phyloP scores from a whole-genome alignment of 2,113 vertebrate genomes.

The Falcunculus frontatus region DNA sequence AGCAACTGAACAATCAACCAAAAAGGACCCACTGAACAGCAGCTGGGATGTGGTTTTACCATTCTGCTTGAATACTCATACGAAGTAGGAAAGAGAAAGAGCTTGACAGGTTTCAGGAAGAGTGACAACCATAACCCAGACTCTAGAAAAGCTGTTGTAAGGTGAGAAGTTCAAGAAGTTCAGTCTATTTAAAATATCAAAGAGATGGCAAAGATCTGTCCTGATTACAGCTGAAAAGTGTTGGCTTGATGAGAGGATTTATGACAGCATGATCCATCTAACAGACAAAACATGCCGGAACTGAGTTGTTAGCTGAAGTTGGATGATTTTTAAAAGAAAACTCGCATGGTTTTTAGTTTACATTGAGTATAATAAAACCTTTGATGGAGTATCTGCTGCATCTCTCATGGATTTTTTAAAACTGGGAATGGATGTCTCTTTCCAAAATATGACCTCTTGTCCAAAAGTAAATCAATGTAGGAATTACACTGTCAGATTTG shows the following conservation, averaged over 20 bases:
- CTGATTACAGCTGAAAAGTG: neutral
- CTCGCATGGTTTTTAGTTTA: neutral
- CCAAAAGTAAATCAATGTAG: neutral
- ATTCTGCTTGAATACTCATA: neutral
- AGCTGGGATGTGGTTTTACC: neutral
- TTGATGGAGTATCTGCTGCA: slow-evolving; percentile 19
- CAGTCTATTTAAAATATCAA: neutral
- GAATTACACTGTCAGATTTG: neutral
- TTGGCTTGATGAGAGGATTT: slow-evolving; percentile 24
- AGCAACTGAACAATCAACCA: neutral
- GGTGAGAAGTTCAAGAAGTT: neutral
- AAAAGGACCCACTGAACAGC: neutral
- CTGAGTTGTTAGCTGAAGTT: neutral
- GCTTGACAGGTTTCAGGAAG: neutral
- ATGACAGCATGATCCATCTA: slow-evolving; percentile 20
- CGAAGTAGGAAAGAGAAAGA: neutral
- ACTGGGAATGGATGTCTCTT: slow-evolving; percentile 57
- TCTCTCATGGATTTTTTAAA: neutral
- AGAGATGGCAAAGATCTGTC: slow-evolving; percentile 3
- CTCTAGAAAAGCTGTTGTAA: neutral
- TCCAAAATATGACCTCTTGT: slow-evolving; percentile 27
- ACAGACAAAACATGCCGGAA: neutral
- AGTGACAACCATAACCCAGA: neutral
- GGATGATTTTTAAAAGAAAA: neutral
- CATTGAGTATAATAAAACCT: neutral